Evolutionary conservation across 2,888 invertebrate species (phyloP).

Genomic region (Myathropa florea): DNA sequence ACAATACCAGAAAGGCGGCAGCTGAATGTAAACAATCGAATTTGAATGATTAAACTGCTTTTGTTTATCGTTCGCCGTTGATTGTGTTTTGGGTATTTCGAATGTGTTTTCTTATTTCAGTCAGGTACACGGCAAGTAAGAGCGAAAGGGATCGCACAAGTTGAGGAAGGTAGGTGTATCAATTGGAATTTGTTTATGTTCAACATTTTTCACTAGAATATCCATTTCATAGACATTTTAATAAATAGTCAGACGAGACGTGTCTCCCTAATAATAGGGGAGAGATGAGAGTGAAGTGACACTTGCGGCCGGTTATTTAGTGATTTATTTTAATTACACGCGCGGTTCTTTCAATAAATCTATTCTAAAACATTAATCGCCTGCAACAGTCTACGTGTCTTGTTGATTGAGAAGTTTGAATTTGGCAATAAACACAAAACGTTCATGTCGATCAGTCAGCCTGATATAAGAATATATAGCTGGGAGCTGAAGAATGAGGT

Average conservation of each 20-base stretch:
- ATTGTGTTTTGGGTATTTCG: neutral
- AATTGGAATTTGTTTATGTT: neutral
- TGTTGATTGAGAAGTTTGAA: neutral
- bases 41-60: conserved; percentile 27
- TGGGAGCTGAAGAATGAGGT: neutral
- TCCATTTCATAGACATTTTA: conserved; percentile 2
- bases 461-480: neutral
- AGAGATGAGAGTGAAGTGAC: neutral
- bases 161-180: conserved; percentile 39
- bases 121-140: conserved; percentile 15
- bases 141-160: conserved; percentile 18
- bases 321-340: neutral
- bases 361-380: neutral
- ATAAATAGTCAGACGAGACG: too few relatives aligned
- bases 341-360: neutral
- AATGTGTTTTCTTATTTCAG: neutral
- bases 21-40: conserved; percentile 32
- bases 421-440: neutral
- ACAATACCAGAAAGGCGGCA: conserved; percentile 15
- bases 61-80: conserved; percentile 26
- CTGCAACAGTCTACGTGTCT: neutral
- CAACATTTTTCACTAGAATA: conserved; percentile 32
- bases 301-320: neutral
- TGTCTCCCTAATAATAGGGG: neutral
- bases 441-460: neutral